Evolutionary conservation across 2,888 invertebrate genomes (phyloP).

Genomic region (Drosophila helvetica): DNA sequence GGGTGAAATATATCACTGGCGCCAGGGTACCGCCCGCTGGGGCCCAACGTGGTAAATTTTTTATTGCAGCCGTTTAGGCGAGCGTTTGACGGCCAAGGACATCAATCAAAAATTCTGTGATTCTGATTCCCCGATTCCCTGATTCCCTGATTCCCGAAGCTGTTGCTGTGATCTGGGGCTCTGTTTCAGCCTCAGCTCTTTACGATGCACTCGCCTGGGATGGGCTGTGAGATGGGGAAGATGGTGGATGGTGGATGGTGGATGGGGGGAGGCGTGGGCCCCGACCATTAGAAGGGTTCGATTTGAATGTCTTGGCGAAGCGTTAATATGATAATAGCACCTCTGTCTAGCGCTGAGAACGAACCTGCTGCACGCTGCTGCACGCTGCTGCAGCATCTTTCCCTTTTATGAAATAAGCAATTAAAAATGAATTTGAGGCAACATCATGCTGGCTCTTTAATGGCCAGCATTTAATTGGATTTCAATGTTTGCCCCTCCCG

Average conservation of each 20-base stretch:
- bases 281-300: constrained; percentile 45
- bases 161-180: background rate
- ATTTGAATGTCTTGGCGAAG: constrained; percentile 42
- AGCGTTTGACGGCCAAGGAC: constrained; percentile 73
- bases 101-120: constrained; percentile 71
- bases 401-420: constrained; percentile 76
- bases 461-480: constrained; percentile 71
- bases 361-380: constrained; percentile 45
- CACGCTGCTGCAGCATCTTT: constrained; percentile 15
- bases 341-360: constrained; percentile 42
- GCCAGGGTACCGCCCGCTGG: constrained; percentile 82
- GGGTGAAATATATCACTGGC: constrained; percentile 82
- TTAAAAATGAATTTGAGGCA: constrained; percentile 73
- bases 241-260: background rate
- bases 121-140: background rate
- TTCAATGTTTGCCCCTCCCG: constrained; percentile 69
- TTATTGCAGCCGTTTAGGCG: constrained; percentile 79
- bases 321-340: constrained; percentile 79
- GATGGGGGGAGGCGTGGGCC: constrained; percentile 28
- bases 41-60: constrained; percentile 73
- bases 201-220: constrained; percentile 33
- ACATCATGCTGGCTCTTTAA: constrained; percentile 75
- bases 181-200: constrained; percentile 38
- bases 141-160: constrained; percentile 1
- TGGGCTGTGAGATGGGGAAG: constrained; percentile 13